A percentile compares a stretch with the other conserved stretches of the same genome.
phyloP scores from a whole-genome alignment of 2,113 vertebrate genomes.

The Tetraodon nigroviridis region DNA sequence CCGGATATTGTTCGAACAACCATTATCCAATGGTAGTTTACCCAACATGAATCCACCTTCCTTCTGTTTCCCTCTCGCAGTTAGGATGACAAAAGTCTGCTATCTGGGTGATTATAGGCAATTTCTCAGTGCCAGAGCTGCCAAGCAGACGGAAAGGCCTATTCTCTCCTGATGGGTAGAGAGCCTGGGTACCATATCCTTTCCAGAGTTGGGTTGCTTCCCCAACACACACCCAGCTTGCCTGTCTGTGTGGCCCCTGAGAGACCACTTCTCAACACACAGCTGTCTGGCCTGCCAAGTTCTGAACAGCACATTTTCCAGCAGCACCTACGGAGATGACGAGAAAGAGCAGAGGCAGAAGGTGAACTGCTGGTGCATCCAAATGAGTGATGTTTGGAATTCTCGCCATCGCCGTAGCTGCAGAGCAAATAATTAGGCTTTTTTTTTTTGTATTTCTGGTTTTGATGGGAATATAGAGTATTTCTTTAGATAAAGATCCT shows the following conservation, averaged over 20 bases:
- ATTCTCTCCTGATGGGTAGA: conserved; percentile 69
- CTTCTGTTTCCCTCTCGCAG: conserved; percentile 65
- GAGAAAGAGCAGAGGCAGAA: conserved; percentile 30
- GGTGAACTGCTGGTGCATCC: conserved; percentile 23
- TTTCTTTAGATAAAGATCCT: conserved; percentile 34
- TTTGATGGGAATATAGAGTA: conserved; percentile 15
- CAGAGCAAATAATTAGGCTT: conserved; percentile 3
- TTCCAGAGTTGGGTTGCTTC: conserved; percentile 45
- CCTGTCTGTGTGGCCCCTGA: conserved; percentile 49
- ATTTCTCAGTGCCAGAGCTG: conserved; percentile 75
- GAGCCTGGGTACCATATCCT: conserved; percentile 59
- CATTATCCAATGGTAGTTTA: conserved; percentile 78
- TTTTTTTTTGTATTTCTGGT: conserved; percentile 29
- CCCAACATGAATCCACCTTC: conserved; percentile 76
- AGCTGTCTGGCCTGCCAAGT: conserved; percentile 65
- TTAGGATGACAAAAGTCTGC: conserved; percentile 75
- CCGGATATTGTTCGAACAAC: conserved; percentile 78
- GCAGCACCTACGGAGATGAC: conserved; percentile 43
- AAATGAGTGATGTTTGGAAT: conserved; percentile 20
- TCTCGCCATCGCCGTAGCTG: conserved; percentile 9
- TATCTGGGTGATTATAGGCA: conserved; percentile 76
- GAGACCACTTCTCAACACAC: conserved; percentile 63
- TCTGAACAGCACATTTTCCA: conserved; percentile 38
- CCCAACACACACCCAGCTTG: conserved; percentile 44
- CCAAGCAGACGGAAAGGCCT: conserved; percentile 67